Conservation (phyloP, 2,113 vertebrate species). For the Eleginops maclovinus region DNA sequence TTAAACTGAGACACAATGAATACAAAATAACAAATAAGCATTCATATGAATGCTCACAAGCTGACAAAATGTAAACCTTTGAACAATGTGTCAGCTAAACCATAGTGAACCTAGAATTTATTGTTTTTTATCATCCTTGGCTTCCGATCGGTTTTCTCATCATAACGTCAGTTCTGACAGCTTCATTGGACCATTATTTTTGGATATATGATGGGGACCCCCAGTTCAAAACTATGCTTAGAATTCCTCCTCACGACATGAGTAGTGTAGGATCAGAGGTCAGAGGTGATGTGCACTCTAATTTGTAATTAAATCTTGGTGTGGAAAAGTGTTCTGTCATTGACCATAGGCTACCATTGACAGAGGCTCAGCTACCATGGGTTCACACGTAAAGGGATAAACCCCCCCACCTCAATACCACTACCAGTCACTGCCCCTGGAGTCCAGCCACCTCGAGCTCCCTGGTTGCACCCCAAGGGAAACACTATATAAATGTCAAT, state of each 20-base stretch:
- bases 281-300: conserved; percentile 67
- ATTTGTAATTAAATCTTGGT: conserved; percentile 79
- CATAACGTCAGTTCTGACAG: conserved; percentile 27
- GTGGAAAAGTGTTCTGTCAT: conserved; percentile 79
- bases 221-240: conserved; percentile 50
- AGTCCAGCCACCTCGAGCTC: conserved; percentile 44
- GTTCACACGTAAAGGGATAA: conserved; percentile 58
- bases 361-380: conserved; percentile 46
- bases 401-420: conserved; percentile 34
- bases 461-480: conserved; percentile 69
- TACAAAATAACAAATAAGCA: background rate
- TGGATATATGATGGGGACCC: conserved; percentile 34
- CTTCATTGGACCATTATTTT: conserved; percentile 40
- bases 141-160: conserved; percentile 33
- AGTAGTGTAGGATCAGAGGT: conserved; percentile 56
- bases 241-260: conserved; percentile 49
- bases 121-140: conserved; percentile 3
- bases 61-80: conserved; percentile 8
- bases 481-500: conserved; percentile 73
- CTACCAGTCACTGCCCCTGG: conserved; percentile 25
- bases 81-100: conserved; percentile 25
- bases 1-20: background rate
- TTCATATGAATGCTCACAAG: background rate
- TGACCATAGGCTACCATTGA: conserved; percentile 69
- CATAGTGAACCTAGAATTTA: background rate